Conservation (phyloP, 2,797 vertebrate genomes). For the Buphagus erythrorhynchus region DNA sequence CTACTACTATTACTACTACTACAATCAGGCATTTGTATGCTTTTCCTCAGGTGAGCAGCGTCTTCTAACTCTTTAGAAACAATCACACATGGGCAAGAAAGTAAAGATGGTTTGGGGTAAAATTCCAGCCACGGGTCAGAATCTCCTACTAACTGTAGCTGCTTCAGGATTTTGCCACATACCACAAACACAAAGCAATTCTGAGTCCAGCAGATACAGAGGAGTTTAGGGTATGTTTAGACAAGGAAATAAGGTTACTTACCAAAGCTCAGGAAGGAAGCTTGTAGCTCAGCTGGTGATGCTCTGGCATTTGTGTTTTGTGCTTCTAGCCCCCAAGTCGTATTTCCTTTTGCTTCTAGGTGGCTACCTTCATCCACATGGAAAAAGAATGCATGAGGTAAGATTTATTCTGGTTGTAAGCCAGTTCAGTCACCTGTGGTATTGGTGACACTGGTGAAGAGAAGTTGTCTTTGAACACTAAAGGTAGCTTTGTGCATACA, state of each 20-base stretch:
- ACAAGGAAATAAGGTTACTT: not conserved
- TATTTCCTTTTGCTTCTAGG: not conserved
- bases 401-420: not conserved
- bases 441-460: not conserved
- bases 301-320: not conserved
- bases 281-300: not conserved
- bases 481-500: not conserved
- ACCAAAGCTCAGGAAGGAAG: not conserved
- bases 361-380: not conserved
- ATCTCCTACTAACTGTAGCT: not conserved
- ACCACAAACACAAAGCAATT: not conserved
- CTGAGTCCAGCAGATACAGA: not conserved
- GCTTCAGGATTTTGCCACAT: not conserved
- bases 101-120: not conserved
- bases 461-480: not conserved
- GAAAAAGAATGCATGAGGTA: not conserved
- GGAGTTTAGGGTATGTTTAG: not conserved
- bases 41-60: not conserved
- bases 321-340: not conserved
- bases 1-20: not conserved
- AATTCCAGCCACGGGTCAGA: not conserved
- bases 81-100: not conserved
- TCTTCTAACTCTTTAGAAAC: not conserved
- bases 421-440: not conserved
- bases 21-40: not conserved